These are phyloP conservation scores for Syrista parreyssii DNA, from an alignment of 2,888 invertebrate genomes.

Conservation along the genomic window DNA sequence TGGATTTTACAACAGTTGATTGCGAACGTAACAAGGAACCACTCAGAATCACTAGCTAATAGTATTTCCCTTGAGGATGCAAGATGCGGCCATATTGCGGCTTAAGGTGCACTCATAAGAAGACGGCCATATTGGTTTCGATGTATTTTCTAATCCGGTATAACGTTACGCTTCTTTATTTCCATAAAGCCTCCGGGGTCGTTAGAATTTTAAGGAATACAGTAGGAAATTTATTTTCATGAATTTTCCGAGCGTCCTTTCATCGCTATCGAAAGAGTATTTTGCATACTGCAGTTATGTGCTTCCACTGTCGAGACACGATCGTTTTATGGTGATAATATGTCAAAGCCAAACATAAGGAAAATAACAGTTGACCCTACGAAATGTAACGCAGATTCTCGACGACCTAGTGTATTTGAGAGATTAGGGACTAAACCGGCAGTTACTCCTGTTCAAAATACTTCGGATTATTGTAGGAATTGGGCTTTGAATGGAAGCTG, in stretches of 20 bases:
- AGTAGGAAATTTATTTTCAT: not conserved
- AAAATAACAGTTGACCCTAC: conserved; percentile 82
- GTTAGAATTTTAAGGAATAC: not conserved
- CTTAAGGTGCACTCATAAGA: not conserved
- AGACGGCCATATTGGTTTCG: not conserved
- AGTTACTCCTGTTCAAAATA: conserved; percentile 65
- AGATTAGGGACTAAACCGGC: conserved; percentile 82
- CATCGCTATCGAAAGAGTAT: conserved; percentile 18
- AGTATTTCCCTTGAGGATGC: not conserved
- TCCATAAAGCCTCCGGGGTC: not conserved
- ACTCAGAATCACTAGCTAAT: not conserved
- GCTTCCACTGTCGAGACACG: conserved; percentile 60
- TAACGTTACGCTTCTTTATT: not conserved
- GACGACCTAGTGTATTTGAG: conserved; percentile 85
- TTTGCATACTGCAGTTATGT: conserved; percentile 60
- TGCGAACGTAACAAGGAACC: not conserved
- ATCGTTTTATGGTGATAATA: conserved; percentile 67
- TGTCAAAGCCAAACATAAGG: conserved; percentile 79
- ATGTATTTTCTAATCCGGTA: not conserved
- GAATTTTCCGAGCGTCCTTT: not conserved
- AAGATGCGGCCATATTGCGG: not conserved
- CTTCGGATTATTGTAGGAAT: conserved; percentile 77
- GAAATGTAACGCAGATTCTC: conserved; percentile 74
- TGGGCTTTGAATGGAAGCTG: conserved; percentile 83
- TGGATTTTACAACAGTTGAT: not conserved